Evolutionary conservation across 2,797 vertebrate species (phyloP).

Genomic region (Podarcis lilfordi): DNA sequence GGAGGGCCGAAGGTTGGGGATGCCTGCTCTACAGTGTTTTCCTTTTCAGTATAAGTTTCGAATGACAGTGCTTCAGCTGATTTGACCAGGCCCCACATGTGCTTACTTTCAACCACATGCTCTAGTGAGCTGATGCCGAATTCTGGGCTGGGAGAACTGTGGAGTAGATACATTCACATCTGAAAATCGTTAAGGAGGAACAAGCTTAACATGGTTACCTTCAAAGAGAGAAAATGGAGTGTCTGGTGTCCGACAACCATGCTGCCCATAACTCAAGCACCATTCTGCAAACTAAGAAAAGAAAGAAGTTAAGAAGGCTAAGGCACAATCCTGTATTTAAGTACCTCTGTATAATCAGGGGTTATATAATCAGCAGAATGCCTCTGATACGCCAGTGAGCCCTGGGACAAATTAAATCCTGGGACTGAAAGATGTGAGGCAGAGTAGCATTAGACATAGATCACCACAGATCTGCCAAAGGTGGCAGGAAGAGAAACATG

Average conservation of each 20-base stretch:
- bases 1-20: no score
- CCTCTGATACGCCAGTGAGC: not conserved
- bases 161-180: not conserved
- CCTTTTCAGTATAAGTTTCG: not conserved
- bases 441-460: not conserved
- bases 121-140: not conserved
- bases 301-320: not conserved
- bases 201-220: slow-evolving; percentile 81
- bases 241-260: slow-evolving; percentile 94
- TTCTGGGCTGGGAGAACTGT: not conserved
- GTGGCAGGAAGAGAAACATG: not conserved
- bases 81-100: not conserved
- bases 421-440: not conserved
- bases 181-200: not conserved
- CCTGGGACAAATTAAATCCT: not conserved
- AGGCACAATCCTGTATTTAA: not conserved
- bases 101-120: not conserved
- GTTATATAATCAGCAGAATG: not conserved
- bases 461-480: not conserved
- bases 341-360: not conserved
- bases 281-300: slow-evolving; percentile 93
- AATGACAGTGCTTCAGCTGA: not conserved
- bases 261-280: slow-evolving; percentile 95
- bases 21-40: not conserved
- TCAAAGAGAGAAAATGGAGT: slow-evolving; percentile 97